Conservation (phyloP, 2,888 invertebrate genomes). For the Callyntrura sp. region DNA sequence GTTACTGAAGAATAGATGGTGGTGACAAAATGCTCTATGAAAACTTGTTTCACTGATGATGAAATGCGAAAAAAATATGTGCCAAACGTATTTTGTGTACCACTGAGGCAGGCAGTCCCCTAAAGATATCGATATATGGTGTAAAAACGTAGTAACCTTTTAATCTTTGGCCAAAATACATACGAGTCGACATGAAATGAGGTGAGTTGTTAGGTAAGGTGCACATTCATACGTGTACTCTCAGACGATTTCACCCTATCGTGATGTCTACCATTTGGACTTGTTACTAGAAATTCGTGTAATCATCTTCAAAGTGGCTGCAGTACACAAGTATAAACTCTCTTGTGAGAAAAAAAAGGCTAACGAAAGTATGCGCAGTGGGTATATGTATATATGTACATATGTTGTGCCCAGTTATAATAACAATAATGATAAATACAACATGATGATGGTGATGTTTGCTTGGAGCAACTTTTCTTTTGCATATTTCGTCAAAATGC, state of each 20-base stretch:
- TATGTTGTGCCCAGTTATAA: conserved; percentile 54
- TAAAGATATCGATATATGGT: conserved; percentile 13
- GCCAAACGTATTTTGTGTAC: conserved; percentile 37
- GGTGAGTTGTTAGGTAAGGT: conserved; percentile 49
- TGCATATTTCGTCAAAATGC: conserved; percentile 65
- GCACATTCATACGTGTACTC: neutral
- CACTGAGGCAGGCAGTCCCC: neutral
- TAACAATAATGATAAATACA: neutral
- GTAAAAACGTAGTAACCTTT: conserved; percentile 64
- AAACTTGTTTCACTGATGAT: conserved; percentile 68
- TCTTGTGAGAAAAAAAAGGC: conserved; percentile 46
- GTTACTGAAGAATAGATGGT: conserved; percentile 12
- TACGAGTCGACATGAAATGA: conserved; percentile 48
- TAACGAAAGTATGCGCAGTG: conserved; percentile 18
- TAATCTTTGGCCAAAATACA: conserved; percentile 50
- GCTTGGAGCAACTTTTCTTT: conserved; percentile 65
- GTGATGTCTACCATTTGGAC: conserved; percentile 39
- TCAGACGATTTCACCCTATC: conserved; percentile 18
- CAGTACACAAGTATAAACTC: conserved; percentile 22
- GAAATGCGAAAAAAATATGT: conserved; percentile 54
- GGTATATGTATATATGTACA: too few relatives aligned
- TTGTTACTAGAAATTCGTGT: conserved; percentile 44
- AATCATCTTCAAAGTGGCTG: conserved; percentile 39
- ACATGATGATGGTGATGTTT: conserved; percentile 29
- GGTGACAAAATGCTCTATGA: conserved; percentile 59